Evolutionary conservation across 37 sponge, comb jelly and placozoan species (phyloP).

Genomic region (Crambe crambe): DNA sequence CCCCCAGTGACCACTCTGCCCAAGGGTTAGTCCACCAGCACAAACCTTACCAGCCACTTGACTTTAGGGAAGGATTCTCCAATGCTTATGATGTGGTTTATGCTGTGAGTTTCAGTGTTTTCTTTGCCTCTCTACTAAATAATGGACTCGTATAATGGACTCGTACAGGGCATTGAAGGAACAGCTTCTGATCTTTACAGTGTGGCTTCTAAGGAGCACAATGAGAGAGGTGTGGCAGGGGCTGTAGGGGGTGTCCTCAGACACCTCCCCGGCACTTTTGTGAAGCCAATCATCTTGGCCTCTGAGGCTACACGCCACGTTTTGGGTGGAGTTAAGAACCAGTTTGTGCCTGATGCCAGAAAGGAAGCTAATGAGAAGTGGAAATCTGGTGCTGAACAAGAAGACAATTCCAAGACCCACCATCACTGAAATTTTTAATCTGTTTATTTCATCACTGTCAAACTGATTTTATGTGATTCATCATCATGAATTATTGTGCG

Average conservation of each 20-base stretch:
- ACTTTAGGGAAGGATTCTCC: conserved; percentile 85
- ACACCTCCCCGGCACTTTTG: conserved; percentile 73
- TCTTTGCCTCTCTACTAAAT: background rate
- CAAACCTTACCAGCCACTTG: conserved; percentile 70
- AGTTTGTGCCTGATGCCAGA: conserved; percentile 87
- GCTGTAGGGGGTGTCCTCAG: conserved; percentile 88
- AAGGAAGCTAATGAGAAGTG: conserved; percentile 82
- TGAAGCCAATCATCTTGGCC: conserved; percentile 81
- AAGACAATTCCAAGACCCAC: no score
- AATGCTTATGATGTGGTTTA: conserved; percentile 85
- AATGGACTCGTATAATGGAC: background rate
- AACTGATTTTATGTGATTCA: no score
- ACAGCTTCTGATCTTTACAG: conserved; percentile 68
- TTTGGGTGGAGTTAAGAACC: conserved; percentile 87
- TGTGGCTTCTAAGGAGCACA: conserved; percentile 66
- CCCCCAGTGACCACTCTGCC: conserved; percentile 16
- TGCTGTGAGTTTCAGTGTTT: conserved; percentile 41
- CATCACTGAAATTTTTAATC: no score
- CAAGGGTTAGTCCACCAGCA: conserved; percentile 20
- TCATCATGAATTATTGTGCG: no score
- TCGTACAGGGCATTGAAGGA: conserved; percentile 73
- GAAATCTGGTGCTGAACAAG: no score
- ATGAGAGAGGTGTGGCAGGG: conserved; percentile 71
- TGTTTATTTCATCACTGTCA: no score
- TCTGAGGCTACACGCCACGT: conserved; percentile 86